phyloP scores from a whole-genome alignment of 2,113 vertebrate species.

The Prolemur simus region DNA sequence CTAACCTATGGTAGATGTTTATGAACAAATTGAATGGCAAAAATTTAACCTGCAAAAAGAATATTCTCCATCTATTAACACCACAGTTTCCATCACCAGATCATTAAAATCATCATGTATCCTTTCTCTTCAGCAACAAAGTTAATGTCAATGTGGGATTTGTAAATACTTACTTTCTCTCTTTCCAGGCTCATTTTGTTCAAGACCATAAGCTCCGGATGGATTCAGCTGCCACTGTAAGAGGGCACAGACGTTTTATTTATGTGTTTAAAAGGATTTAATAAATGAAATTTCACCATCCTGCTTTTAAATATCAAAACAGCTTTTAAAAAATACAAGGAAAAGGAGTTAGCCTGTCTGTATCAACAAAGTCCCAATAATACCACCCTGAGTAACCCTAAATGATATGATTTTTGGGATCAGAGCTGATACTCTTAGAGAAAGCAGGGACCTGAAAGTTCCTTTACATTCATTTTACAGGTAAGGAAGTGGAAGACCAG shows the following conservation, averaged over 20 bases:
- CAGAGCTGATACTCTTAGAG: constrained; percentile 9
- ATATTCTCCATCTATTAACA: neutral
- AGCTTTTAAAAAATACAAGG: neutral
- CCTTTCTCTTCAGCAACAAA: neutral
- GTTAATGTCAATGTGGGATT: neutral
- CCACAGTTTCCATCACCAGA: neutral
- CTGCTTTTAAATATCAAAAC: constrained; percentile 41
- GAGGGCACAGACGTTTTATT: constrained; percentile 49
- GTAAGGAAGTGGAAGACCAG: neutral
- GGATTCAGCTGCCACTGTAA: constrained; percentile 91
- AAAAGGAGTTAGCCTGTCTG: neutral
- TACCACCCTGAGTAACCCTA: neutral
- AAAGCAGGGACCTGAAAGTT: neutral
- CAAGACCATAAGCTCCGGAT: constrained; percentile 62
- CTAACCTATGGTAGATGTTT: neutral
- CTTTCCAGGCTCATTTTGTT: constrained; percentile 73
- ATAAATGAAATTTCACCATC: neutral
- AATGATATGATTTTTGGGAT: neutral
- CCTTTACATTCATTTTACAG: neutral
- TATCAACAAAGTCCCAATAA: neutral
- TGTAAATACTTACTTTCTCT: constrained; percentile 87
- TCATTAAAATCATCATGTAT: neutral
- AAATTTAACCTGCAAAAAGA: constrained; percentile 6
- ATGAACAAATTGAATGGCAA: neutral
- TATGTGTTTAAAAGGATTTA: constrained; percentile 19